Base-by-base conservation (phyloP, 1,140 invertebrate species). In the Diplogasteroides magnus region DNA sequence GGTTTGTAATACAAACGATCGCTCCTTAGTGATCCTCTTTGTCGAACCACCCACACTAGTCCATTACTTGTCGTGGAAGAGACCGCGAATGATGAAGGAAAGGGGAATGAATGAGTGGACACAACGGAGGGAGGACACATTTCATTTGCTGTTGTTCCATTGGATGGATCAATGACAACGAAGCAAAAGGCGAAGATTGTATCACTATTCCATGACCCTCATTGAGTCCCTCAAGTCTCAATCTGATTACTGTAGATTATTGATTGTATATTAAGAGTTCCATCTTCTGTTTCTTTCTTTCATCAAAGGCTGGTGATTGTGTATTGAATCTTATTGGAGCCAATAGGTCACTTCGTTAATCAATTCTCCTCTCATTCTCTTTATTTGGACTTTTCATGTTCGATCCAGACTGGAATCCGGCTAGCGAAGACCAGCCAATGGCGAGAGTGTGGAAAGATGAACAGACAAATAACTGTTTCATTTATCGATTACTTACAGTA, bases 341-440 rank as follows among this genome's bases (percentile, higher is more conserved):
- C 6, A 94, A 92, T 86, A 87, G 96, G 66, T 68, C n/a, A n/a
- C n/a, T n/a, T n/a, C n/a, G n/a, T n/a, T n/a, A n/a, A n/a, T n/a
- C n/a, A n/a, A n/a, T n/a, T n/a, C n/a, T n/a, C n/a, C n/a, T n/a
- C n/a, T n/a, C n/a, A n/a, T n/a, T n/a, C n/a, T n/a, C n/a, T n/a
- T n/a, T n/a, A n/a, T n/a, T n/a, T 29, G 62, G 66, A 94, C 94
- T 98, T 32, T 91, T 99, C 1, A 98, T 99, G 95, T 98, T 97
- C 83, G 96, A 98, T 87, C 96, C 96, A 0, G 96, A 98, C 84
- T 98, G 96, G 96, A 99, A 98, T 88, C 96, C 96, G 67, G 96
- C 96, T 0, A 99, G 98, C 85, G 97, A 99, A 86, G 95, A 97
- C 71, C 97, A 99, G 84, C 97, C 97, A 0, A 99, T 99, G 97